A percentile compares a stretch with the other conserved stretches of the same genome.
Evolutionary conservation across 2,113 vertebrate genomes (phyloP).

Genomic region (Semnornis frantzii): DNA sequence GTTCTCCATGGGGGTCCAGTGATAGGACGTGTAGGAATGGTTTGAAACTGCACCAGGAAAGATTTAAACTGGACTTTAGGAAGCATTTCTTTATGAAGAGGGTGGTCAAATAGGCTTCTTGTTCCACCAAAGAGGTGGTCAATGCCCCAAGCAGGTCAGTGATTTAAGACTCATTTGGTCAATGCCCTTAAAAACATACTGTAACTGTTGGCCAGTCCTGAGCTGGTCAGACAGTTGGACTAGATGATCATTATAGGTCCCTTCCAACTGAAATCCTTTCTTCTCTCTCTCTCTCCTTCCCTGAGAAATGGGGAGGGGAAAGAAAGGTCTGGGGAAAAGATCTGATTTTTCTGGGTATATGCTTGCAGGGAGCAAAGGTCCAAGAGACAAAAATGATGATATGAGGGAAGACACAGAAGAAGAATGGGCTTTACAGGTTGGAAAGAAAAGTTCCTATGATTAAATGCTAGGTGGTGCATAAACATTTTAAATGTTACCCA

Average conservation of each 20-base stretch:
- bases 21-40: neutral
- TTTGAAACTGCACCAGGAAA: neutral
- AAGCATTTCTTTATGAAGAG: neutral
- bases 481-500: neutral
- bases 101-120: neutral
- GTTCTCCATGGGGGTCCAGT: too few species aligned
- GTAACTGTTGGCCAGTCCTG: neutral
- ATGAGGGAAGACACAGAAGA: neutral
- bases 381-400: neutral
- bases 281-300: too few species aligned
- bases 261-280: neutral
- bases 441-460: neutral
- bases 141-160: neutral
- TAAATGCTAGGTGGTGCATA: neutral
- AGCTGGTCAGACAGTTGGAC: neutral
- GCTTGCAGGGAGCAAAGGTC: neutral
- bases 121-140: neutral
- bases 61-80: neutral
- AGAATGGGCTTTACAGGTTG: neutral
- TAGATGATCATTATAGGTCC: neutral
- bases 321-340: neutral
- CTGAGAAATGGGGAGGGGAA: neutral
- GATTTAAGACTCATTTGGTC: too few species aligned
- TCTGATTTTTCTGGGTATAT: neutral
- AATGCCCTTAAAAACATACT: neutral